A percentile compares a stretch with the other conserved stretches of the same genome.
Evolutionary conservation across 2,888 invertebrate genomes (phyloP).

Genomic region (Microdon myrmicae): DNA sequence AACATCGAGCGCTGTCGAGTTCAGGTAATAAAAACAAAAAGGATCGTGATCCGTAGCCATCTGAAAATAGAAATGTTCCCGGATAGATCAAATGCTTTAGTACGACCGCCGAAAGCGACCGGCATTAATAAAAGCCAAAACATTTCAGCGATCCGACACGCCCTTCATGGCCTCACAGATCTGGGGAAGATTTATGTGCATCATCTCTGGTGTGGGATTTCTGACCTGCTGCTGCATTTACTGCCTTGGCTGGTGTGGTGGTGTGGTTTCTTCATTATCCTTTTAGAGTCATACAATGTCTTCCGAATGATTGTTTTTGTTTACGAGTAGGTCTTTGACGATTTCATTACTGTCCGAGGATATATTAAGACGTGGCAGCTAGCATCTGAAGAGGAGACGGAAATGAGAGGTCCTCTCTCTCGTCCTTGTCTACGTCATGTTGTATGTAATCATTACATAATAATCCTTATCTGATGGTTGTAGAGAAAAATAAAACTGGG

Average conservation of each 20-base stretch:
- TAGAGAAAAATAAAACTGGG: conserved; percentile 17
- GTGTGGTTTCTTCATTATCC: conserved; percentile 49
- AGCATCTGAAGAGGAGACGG: conserved; percentile 33
- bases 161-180: conserved; percentile 52
- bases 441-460: conserved; percentile 45
- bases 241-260: conserved; percentile 37
- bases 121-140: conserved; percentile 55
- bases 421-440: conserved; percentile 34
- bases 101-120: conserved; percentile 53
- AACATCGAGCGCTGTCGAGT: conserved; percentile 14
- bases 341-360: conserved; percentile 36
- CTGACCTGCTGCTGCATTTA: conserved; percentile 17
- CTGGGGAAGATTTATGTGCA: conserved; percentile 47
- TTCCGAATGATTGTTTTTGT: conserved; percentile 29
- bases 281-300: conserved; percentile 42
- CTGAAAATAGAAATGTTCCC: conserved; percentile 17
- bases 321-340: conserved; percentile 35
- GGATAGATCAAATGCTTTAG: conserved; percentile 48
- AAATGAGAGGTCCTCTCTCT: conserved; percentile 37
- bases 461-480: conserved; percentile 45
- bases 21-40: conserved; percentile 26
- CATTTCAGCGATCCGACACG: conserved; percentile 55
- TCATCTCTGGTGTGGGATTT: conserved; percentile 43
- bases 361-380: conserved; percentile 7
- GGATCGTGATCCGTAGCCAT: not conserved